phyloP scores from a whole-genome alignment of 2,113 vertebrate genomes.

The Bambusicola thoracicus region DNA sequence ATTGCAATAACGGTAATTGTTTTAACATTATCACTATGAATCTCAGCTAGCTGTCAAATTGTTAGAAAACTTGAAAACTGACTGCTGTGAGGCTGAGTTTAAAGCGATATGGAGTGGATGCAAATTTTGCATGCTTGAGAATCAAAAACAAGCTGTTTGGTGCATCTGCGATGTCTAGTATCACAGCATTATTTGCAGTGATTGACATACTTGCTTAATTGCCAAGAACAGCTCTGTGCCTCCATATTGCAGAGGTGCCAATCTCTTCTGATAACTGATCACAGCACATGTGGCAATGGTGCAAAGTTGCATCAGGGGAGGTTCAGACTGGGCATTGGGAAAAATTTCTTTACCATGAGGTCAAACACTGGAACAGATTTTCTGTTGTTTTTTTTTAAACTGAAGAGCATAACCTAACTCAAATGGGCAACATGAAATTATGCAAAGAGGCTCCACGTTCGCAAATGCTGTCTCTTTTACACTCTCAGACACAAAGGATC shows the following conservation, averaged over 20 bases:
- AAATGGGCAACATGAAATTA: neutral
- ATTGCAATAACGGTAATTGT: neutral
- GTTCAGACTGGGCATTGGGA: neutral
- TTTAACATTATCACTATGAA: neutral
- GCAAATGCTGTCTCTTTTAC: neutral
- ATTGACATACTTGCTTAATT: neutral
- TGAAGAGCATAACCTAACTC: neutral
- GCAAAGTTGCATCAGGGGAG: neutral
- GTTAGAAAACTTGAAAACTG: slow-evolving; percentile 5
- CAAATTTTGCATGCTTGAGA: neutral
- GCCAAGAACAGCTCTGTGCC: neutral
- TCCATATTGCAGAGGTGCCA: neutral
- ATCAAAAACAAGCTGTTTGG: neutral
- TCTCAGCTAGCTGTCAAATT: slow-evolving; percentile 6
- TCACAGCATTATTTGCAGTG: neutral
- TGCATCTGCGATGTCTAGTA: neutral
- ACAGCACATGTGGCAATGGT: neutral
- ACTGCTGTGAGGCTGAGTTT: neutral
- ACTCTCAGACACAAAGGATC: neutral
- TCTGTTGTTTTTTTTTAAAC: neutral
- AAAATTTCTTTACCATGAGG: neutral
- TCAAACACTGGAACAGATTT: neutral
- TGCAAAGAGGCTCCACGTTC: neutral
- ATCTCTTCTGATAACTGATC: neutral
- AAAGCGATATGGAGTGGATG: neutral